Evolutionary conservation across 2,113 vertebrate species (phyloP), one percentile per base, ranked within the genome.

Genomic region (Sinocyclocheilus anophthalmus): DNA sequence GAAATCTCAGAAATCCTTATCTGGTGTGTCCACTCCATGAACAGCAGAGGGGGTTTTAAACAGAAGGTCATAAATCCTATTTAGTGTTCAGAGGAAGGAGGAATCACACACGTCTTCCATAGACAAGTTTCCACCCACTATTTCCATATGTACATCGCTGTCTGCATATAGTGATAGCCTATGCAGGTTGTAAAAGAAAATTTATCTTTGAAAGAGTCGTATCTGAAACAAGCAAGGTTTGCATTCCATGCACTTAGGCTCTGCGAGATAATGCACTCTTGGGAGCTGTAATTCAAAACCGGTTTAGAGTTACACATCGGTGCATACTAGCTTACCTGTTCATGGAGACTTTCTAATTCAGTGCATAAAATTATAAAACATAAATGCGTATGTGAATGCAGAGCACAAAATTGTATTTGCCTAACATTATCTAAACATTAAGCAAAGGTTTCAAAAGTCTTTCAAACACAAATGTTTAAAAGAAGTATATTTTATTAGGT

Each of bases 401-500:
- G 48, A 77, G 48, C 24, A 76, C 72, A 5, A 16, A 73, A n/a
- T 7, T 48, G n/a, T 45, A 76, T 1, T 12, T 12, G 72, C 18
- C 20, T 48, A 42, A 48, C 42, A 39, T 75, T 75, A 20, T 39
- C 20, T 73, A 73, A 20, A 33, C 61, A 87, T 87, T 89, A 83
- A 89, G 87, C 77, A 84, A 55, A 70, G 55, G 1, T 22, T 6
- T 59, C 57, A 87, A 42, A 83, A 78, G 76, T 26, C 22, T 18
- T 53, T 53, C 8, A 39, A 39, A 39, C 70, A 73, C 20, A 42
- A 42, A 73, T 73, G 70, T 18, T 37, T 69, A 37, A 7, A 70
- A 33, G 11, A 70, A 5, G 26, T 69, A 33, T 26, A 33, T 69
- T 69, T 69, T 69, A 67, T 67, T 12, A 69, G 33, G 65, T 14